These are phyloP conservation scores for Mustela nigripes DNA, from an alignment of 2,113 vertebrate genomes.

Conservation along the genomic window DNA sequence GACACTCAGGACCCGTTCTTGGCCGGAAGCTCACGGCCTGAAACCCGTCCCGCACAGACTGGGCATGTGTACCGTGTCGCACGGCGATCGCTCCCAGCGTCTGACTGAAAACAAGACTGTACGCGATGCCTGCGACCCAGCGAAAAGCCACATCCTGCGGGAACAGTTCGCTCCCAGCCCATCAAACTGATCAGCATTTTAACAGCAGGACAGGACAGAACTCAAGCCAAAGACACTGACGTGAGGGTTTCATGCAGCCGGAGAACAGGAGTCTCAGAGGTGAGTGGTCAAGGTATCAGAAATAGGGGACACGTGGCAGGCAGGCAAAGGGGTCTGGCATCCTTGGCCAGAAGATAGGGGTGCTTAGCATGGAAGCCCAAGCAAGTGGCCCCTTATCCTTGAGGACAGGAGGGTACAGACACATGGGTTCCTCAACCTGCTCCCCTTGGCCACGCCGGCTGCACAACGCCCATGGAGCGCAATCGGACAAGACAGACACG, in stretches of 20 bases:
- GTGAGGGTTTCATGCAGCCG: not conserved
- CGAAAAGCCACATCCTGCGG: fast-evolving
- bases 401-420: not conserved
- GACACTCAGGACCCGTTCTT: not conserved
- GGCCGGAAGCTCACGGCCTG: not conserved
- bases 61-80: not conserved
- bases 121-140: fast-evolving
- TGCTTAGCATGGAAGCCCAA: not conserved
- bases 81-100: not conserved
- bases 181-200: not conserved
- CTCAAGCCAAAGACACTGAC: not conserved
- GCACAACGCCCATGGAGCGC: not conserved
- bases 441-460: fast-evolving
- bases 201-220: too few relatives aligned
- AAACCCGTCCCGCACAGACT: not conserved
- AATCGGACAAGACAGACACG: not conserved
- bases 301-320: not conserved
- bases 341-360: not conserved
- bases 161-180: not conserved
- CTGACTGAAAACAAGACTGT: too few relatives aligned
- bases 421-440: not conserved
- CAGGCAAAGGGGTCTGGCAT: too few relatives aligned
- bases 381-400: not conserved
- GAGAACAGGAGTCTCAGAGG: not conserved
- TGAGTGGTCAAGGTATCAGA: not conserved